These are phyloP conservation scores for Venustaconcha ellipsiformis DNA, from an alignment of 1,140 invertebrate species.

Conservation along the genomic window DNA sequence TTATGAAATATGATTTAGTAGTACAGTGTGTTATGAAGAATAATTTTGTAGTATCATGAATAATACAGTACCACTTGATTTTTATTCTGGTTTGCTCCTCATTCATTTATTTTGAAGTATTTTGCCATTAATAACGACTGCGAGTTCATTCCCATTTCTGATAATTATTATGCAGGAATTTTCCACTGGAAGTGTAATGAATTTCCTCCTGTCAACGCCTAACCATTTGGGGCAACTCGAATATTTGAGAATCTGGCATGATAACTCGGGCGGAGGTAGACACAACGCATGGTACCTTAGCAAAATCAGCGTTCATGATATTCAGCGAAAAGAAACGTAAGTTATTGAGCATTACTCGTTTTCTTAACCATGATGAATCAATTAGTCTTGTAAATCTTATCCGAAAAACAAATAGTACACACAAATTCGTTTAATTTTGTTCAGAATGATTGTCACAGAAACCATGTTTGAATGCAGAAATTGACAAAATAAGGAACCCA, in stretches of 20 bases:
- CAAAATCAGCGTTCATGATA: constrained; percentile 68
- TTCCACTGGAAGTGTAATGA: constrained; percentile 32
- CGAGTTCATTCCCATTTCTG: neutral
- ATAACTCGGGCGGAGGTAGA: constrained; percentile 69
- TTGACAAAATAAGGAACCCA: too few species aligned
- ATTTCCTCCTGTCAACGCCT: constrained; percentile 66
- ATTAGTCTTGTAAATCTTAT: too few species aligned
- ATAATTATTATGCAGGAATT: constrained; percentile 28
- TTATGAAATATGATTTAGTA: too few species aligned
- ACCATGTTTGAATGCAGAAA: too few species aligned
- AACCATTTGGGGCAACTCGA: constrained; percentile 69
- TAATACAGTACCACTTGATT: too few species aligned
- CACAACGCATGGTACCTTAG: constrained; percentile 70
- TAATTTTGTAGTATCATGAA: constrained; percentile 13
- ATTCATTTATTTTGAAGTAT: too few species aligned
- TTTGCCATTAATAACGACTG: too few species aligned
- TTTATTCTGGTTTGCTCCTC: too few species aligned
- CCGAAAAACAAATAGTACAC: too few species aligned
- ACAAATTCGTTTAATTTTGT: too few species aligned
- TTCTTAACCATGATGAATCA: too few species aligned
- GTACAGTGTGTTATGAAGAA: constrained; percentile 53
- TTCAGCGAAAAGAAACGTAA: constrained; percentile 68
- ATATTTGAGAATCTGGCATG: constrained; percentile 72
- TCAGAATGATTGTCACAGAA: too few species aligned
- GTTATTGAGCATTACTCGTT: neutral